Evolutionary conservation across 92 coral and sea anemone species (phyloP).

Genomic region (Zoanthus sansibaricus): DNA sequence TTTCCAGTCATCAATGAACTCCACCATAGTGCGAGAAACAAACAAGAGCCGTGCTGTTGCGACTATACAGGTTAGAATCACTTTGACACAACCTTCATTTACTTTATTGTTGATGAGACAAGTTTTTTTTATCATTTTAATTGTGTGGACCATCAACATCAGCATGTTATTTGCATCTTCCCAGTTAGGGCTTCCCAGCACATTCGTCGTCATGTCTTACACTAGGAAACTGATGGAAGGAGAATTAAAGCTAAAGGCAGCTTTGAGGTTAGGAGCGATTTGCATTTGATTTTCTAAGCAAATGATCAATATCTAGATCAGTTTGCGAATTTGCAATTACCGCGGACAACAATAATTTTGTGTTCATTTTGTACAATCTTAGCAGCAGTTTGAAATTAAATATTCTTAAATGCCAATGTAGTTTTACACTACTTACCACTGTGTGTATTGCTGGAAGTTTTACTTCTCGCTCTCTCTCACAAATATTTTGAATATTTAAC

Average conservation of each 20-base stretch:
- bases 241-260: constrained; percentile 75
- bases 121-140: background rate
- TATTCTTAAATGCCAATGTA: too few species aligned
- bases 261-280: constrained; percentile 59
- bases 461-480: too few species aligned
- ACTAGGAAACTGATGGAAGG: constrained; percentile 80
- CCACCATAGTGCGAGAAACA: constrained; percentile 83
- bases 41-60: constrained; percentile 70
- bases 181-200: constrained; percentile 81
- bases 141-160: background rate
- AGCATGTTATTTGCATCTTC: background rate
- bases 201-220: constrained; percentile 81
- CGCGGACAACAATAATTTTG: too few species aligned
- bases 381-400: too few species aligned
- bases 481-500: too few species aligned
- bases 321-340: background rate
- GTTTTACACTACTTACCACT: too few species aligned
- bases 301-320: background rate
- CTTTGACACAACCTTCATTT: too few species aligned
- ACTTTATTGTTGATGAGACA: too few species aligned
- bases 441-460: too few species aligned
- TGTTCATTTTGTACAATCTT: too few species aligned
- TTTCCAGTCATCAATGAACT: constrained; percentile 89
- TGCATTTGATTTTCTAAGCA: background rate
- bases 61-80: constrained; percentile 77